A percentile compares a stretch with the other conserved stretches of the same genome.
Conservation (phyloP, 2,113 vertebrate species). For the Peromyscus californicus region DNA sequence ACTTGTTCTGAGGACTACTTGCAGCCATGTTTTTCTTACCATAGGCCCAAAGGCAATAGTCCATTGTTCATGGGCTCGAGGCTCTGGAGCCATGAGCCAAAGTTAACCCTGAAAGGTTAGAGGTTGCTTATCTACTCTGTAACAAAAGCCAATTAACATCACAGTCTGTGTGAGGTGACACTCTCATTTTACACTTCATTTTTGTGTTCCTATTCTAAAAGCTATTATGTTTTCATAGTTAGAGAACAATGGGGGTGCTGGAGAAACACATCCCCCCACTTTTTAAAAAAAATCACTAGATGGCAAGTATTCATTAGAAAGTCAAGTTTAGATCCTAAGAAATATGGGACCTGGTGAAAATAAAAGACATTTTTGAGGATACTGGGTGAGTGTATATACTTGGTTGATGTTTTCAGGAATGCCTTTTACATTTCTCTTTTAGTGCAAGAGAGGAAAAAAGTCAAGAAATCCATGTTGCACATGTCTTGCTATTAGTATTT, state of each 20-base stretch:
- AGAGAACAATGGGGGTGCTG: background rate
- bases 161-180: background rate
- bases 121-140: background rate
- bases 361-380: background rate
- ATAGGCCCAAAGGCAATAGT: background rate
- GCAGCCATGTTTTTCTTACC: background rate
- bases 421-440: background rate
- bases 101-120: background rate
- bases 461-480: background rate
- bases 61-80: background rate
- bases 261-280: background rate
- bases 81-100: background rate
- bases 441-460: background rate
- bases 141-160: background rate
- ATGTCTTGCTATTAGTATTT: background rate
- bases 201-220: slow-evolving; percentile 32
- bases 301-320: slow-evolving; percentile 54
- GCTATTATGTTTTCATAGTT: background rate
- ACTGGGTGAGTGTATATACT: background rate
- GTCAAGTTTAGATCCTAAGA: background rate
- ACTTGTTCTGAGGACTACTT: background rate
- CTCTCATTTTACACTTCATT: background rate
- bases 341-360: background rate
- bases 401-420: background rate
- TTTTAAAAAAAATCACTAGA: slow-evolving; percentile 2